These are phyloP conservation scores for Eilema caniola DNA, from an alignment of 2,888 invertebrate species.

Conservation along the genomic window DNA sequence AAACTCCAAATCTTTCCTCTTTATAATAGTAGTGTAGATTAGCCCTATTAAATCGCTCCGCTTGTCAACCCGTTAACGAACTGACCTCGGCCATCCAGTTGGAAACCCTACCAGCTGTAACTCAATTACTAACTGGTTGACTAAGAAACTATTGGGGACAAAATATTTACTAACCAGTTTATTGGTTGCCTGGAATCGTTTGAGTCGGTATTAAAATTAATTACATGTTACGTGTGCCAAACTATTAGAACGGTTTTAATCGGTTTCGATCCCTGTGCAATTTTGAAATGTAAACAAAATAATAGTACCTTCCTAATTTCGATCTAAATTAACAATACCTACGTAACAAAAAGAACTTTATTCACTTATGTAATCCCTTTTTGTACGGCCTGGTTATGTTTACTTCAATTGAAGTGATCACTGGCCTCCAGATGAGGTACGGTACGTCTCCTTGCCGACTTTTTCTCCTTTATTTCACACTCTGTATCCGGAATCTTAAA, in stretches of 20 bases:
- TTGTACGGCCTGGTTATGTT: too few species aligned
- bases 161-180: neutral
- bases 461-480: too few species aligned
- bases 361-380: too few species aligned
- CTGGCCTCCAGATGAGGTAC: too few species aligned
- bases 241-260: neutral
- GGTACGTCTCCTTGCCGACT: too few species aligned
- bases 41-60: conserved; percentile 3
- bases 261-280: neutral
- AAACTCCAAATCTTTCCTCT: too few species aligned
- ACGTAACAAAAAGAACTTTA: too few species aligned
- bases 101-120: neutral
- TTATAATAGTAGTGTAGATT: too few species aligned
- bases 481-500: too few species aligned
- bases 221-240: neutral
- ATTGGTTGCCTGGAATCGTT: neutral
- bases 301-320: too few species aligned
- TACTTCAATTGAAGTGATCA: too few species aligned
- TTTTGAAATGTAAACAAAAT: neutral
- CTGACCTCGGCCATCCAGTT: neutral
- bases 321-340: too few species aligned
- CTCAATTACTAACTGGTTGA: conserved; percentile 1
- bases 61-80: neutral
- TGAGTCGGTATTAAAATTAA: neutral
- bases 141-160: neutral